Percentiles rank a stretch among this genome's conserved stretches.
Conservation (phyloP, 1,140 invertebrate genomes). For the Chrysomallon squamiferum region DNA sequence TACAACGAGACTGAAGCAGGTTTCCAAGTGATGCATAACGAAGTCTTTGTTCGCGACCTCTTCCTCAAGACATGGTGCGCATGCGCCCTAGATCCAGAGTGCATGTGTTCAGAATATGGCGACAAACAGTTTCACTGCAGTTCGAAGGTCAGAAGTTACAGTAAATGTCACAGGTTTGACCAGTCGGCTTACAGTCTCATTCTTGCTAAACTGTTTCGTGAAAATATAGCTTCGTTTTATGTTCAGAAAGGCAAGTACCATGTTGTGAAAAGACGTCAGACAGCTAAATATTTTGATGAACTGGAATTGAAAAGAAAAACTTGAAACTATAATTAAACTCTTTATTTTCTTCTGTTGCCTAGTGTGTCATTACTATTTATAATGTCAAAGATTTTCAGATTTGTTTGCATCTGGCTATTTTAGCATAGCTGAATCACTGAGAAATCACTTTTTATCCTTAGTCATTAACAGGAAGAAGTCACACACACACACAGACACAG, state of each 20-base stretch:
- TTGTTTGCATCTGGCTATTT: too few species aligned
- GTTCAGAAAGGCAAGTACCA: constrained; percentile 1
- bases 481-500: too few species aligned
- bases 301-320: background rate
- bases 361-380: too few species aligned
- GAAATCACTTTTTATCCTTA: too few species aligned
- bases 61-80: background rate
- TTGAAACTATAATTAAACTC: too few species aligned
- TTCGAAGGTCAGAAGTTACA: background rate
- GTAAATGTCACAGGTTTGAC: constrained; percentile 2
- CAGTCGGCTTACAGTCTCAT: background rate
- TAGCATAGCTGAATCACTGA: too few species aligned
- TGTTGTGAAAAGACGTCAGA: background rate
- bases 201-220: background rate
- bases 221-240: background rate
- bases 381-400: too few species aligned
- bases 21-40: constrained; percentile 1
- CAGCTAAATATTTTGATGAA: background rate
- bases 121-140: constrained; percentile 1
- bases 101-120: background rate
- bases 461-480: too few species aligned
- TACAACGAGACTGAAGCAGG: constrained; percentile 1
- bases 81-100: background rate
- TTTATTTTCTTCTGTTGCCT: too few species aligned
- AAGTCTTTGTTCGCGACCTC: background rate